Evolutionary conservation across 1,140 invertebrate species (phyloP).

Genomic region (Drosophila quadrilineata): DNA sequence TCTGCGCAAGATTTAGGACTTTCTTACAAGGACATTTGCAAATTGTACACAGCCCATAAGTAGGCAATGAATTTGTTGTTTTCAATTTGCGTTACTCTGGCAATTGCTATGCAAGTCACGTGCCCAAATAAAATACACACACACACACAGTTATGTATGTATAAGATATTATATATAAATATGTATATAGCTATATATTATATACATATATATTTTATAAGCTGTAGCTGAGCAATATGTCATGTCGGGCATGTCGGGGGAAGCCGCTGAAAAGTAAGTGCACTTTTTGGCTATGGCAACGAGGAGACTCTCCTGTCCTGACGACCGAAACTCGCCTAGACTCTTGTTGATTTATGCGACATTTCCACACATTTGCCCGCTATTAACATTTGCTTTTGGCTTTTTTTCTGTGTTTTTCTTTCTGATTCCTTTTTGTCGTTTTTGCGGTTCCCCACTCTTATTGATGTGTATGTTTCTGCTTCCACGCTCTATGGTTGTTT

Average conservation of each 20-base stretch:
- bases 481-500: constrained; percentile 14
- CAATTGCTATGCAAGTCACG: constrained; percentile 73
- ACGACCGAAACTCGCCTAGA: background rate
- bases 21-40: constrained; percentile 27
- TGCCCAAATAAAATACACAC: constrained; percentile 36
- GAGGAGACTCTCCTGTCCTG: constrained; percentile 16
- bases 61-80: constrained; percentile 65
- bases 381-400: constrained; percentile 63
- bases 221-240: constrained; percentile 32
- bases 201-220: constrained; percentile 25
- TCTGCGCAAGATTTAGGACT: background rate
- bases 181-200: background rate
- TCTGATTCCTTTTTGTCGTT: constrained; percentile 34
- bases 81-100: constrained; percentile 63
- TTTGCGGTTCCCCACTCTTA: constrained; percentile 6
- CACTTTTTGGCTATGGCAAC: constrained; percentile 31
- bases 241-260: constrained; percentile 16
- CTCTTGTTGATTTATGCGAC: constrained; percentile 68
- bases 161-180: background rate
- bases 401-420: constrained; percentile 19
- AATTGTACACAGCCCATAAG: constrained; percentile 44
- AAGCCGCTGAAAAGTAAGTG: constrained; percentile 33
- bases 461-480: constrained; percentile 6
- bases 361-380: constrained; percentile 53
- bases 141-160: too few species aligned